These are phyloP conservation scores for Omphaloscelis lunosa DNA, from an alignment of 2,888 invertebrate species.

Conservation along the genomic window DNA sequence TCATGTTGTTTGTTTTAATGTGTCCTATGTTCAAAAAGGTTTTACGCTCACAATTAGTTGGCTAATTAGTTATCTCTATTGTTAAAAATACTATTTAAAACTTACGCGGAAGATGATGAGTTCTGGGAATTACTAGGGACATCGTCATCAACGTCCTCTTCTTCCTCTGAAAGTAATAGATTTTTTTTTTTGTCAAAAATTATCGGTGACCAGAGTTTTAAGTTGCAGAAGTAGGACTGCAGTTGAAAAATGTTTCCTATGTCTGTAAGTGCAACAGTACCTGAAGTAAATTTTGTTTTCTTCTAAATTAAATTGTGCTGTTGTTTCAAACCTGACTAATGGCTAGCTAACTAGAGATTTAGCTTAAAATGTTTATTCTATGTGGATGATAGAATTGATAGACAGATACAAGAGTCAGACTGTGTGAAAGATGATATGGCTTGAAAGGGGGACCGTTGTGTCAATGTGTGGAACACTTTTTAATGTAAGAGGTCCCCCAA, in stretches of 20 bases:
- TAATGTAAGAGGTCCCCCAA: too few relatives aligned
- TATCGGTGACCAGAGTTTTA: background rate
- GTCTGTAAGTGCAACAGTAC: constrained; percentile 26
- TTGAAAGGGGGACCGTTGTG: background rate
- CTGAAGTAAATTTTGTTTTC: background rate
- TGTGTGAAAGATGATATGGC: background rate
- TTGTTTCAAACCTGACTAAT: background rate
- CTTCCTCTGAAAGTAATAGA: constrained; percentile 77
- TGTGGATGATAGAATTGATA: background rate
- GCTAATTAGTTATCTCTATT: background rate
- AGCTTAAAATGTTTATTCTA: background rate
- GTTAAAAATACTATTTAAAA: constrained; percentile 11
- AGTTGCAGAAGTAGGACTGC: background rate
- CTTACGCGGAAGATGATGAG: constrained; percentile 73
- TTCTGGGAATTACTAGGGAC: constrained; percentile 77
- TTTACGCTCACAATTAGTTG: background rate
- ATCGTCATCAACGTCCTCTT: constrained; percentile 76
- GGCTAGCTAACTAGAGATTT: background rate
- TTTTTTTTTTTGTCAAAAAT: background rate
- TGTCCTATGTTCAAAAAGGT: background rate
- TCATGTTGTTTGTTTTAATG: constrained; percentile 9
- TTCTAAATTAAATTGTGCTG: background rate
- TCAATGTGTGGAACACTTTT: too few relatives aligned
- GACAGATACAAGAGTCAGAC: background rate
- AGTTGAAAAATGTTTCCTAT: constrained; percentile 25